Conservation (phyloP, 2,113 vertebrate species). For the Cygnus buccinator region DNA sequence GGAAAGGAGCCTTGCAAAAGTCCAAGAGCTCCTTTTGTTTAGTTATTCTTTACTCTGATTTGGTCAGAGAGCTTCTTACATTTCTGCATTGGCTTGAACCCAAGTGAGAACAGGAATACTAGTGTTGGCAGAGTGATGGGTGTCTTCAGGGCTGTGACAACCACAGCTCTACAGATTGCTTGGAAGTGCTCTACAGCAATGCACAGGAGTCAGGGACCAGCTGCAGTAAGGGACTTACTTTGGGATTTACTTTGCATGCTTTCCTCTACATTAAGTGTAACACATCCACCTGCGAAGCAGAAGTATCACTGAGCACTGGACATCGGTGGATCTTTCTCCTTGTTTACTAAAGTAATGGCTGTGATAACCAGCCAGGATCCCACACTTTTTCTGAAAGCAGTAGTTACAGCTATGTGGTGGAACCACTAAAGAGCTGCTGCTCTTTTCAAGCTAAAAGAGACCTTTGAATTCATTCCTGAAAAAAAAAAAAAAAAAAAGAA, state of each 20-base stretch:
- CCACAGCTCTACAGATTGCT: fast-evolving
- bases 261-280: too few species aligned
- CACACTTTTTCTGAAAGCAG: neutral
- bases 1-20: neutral
- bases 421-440: neutral
- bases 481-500: neutral
- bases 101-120: fast-evolving
- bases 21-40: neutral
- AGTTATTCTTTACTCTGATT: neutral
- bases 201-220: neutral
- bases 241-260: too few species aligned
- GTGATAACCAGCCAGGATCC: too few species aligned
- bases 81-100: neutral
- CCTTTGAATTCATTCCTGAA: neutral
- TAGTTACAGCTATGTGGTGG: fast-evolving
- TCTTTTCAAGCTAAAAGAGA: neutral
- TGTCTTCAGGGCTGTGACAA: neutral
- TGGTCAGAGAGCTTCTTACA: fast-evolving
- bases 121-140: fast-evolving
- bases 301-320: neutral
- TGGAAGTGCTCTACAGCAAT: neutral
- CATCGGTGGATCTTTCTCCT: neutral
- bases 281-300: fast-evolving
- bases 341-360: neutral
- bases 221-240: neutral